Evolutionary conservation across 2,888 invertebrate genomes (phyloP).

Genomic region (Gibbula magus): DNA sequence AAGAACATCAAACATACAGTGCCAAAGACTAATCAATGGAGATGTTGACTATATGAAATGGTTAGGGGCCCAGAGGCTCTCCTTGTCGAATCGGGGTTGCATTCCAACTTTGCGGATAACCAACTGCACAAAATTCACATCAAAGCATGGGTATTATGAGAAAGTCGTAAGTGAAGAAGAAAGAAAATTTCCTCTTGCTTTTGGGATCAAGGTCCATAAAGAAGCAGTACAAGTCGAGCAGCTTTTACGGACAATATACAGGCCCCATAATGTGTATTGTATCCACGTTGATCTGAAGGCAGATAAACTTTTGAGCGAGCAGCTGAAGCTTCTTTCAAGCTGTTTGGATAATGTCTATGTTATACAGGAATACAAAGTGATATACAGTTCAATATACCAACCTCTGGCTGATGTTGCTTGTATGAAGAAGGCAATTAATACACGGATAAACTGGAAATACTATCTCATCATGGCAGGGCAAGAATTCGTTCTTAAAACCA

Average conservation of each 20-base stretch:
- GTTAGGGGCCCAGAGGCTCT: too few species aligned
- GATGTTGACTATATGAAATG: too few species aligned
- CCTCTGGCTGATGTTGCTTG: slow-evolving; percentile 21
- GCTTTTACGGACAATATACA: slow-evolving; percentile 55
- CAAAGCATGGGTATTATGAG: too few species aligned
- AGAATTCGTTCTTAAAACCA: slow-evolving; percentile 64
- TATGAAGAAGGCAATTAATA: slow-evolving; percentile 5
- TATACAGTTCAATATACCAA: not conserved
- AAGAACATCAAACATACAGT: too few species aligned
- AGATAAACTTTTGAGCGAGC: slow-evolving; percentile 3
- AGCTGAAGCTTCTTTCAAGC: slow-evolving; percentile 28
- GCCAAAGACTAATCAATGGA: too few species aligned
- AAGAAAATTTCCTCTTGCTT: slow-evolving; percentile 48
- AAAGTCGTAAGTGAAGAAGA: slow-evolving; percentile 9
- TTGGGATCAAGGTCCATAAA: slow-evolving; percentile 44
- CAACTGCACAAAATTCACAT: too few species aligned
- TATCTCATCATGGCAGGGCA: slow-evolving; percentile 63
- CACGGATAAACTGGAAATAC: slow-evolving; percentile 56
- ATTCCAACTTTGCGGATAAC: too few species aligned
- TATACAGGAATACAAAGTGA: slow-evolving; percentile 36
- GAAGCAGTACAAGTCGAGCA: slow-evolving; percentile 48
- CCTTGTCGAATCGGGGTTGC: too few species aligned
- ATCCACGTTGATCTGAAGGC: slow-evolving; percentile 59
- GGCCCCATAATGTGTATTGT: slow-evolving; percentile 61
- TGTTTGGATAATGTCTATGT: slow-evolving; percentile 56